phyloP scores from a whole-genome alignment of 2,888 invertebrate species.

The Stenotaenia linearis region DNA sequence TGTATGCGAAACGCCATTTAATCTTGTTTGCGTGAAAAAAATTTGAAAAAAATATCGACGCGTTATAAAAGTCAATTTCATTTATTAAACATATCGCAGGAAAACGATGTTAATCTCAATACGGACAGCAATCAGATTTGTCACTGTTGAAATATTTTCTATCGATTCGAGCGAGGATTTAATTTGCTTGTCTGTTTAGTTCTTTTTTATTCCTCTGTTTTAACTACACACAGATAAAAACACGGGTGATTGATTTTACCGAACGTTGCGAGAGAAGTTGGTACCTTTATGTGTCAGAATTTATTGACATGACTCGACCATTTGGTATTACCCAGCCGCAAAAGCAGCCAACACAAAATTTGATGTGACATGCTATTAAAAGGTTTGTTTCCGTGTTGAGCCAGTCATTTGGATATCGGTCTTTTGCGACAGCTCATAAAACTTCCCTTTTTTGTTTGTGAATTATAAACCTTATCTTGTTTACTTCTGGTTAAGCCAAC shows the following conservation, averaged over 20 bases:
- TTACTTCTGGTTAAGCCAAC: constrained; percentile 21
- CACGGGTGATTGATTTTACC: not conserved
- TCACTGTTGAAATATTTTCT: not conserved
- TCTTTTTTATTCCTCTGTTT: not conserved
- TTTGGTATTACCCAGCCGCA: constrained; percentile 20
- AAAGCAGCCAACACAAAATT: constrained; percentile 26
- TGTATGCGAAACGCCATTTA: not conserved
- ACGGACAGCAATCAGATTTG: not conserved
- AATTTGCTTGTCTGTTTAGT: not conserved
- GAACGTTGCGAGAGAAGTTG: not conserved
- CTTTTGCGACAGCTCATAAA: constrained; percentile 19
- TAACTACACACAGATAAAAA: not conserved
- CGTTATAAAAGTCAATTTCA: no score
- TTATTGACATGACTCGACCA: constrained; percentile 24
- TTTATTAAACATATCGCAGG: no score
- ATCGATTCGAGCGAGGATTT: not conserved
- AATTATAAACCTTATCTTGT: constrained; percentile 20
- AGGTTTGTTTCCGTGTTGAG: constrained; percentile 26
- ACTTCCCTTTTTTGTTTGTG: constrained; percentile 12
- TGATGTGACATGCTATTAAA: constrained; percentile 26
- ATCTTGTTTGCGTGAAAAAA: not conserved
- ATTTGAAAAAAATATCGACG: no score
- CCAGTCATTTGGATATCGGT: constrained; percentile 26
- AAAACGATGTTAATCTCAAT: not conserved
- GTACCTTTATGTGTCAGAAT: constrained; percentile 16